Base-by-base conservation (phyloP, 2,113 vertebrate species). In the Catharus fuscescens region DNA sequence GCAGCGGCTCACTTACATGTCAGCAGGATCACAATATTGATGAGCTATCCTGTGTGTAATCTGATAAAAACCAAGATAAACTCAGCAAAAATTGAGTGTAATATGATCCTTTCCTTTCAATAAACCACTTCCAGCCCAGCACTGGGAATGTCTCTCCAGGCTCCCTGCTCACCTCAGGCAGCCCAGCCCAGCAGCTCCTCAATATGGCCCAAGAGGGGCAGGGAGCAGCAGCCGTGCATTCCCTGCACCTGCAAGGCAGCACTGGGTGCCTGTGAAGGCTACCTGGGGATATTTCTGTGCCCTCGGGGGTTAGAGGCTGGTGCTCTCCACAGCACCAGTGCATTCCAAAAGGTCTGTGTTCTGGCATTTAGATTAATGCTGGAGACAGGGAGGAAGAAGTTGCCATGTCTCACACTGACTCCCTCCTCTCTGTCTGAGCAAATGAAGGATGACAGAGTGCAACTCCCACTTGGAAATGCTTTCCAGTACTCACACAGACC, bases 351-450 rank as follows among this genome's bases (percentile, higher is more conserved):
- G 87, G 96, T 97, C 97, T 97, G 96, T 4, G 2, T 96, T 97
- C 89, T 97, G 96, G 97, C 97, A 97, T 97, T 97, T 97, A 94
- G 92, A 97, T 97, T 97, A 93, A 98, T 98, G 98, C 96, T 96
- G 94, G 90, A 93, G 98, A 96, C 89, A 93, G 97, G 96, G 92
- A 97, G 97, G 97, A 96, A 97, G 95, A 89, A 93, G 98, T 96
- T 97, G 95, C 80, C 94, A 9, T 93, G 92, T 86, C 96, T 96
- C 95, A 52, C 67, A 25, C 86, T 28, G 70, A 65, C 92, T 96
- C 93, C 93, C 94, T 95, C 92, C 85, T 79, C 91, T 86, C 81
- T 80, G 93, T 94, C 97, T 71, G 92, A 73, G 94, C 86, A 71
- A 50, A 47, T 83, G 93, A 96, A 45, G 73, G 91, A 95, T 96